Percentiles rank a stretch among this genome's conserved stretches.
Evolutionary conservation across 2,113 vertebrate genomes (phyloP).

Genomic region (Notarius lentiginosus): DNA sequence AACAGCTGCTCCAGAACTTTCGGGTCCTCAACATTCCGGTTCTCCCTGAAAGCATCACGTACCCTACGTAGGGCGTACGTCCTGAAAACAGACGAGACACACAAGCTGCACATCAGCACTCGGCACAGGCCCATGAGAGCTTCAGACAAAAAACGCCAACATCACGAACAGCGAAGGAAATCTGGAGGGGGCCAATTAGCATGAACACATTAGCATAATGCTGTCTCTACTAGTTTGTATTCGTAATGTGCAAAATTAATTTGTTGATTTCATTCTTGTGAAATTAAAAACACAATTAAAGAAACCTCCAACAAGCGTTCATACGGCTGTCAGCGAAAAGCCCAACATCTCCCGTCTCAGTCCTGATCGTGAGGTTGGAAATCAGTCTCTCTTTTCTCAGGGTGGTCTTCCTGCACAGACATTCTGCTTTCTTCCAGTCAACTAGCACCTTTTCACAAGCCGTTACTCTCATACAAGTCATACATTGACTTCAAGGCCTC

Average conservation of each 20-base stretch:
- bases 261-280: too few species aligned
- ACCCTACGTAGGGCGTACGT: conserved; percentile 86
- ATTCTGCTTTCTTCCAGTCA: background rate
- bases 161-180: background rate
- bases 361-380: background rate
- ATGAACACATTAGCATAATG: conserved; percentile 1
- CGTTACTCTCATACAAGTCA: background rate
- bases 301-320: background rate
- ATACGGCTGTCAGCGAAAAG: background rate
- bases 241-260: background rate
- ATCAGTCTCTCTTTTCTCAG: background rate
- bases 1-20: conserved; percentile 77
- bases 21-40: conserved; percentile 78
- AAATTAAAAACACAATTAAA: background rate
- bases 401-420: background rate
- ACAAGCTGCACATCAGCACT: background rate
- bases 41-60: conserved; percentile 91
- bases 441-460: background rate
- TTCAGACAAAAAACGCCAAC: background rate
- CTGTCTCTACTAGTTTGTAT: background rate
- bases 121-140: background rate
- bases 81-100: conserved; percentile 67
- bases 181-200: background rate
- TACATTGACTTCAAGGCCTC: conserved; percentile 2
- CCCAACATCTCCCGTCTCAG: background rate